Evolutionary conservation across 2,797 vertebrate species (phyloP), one percentile per base, ranked within the genome.

Genomic region (Karalla daura): DNA sequence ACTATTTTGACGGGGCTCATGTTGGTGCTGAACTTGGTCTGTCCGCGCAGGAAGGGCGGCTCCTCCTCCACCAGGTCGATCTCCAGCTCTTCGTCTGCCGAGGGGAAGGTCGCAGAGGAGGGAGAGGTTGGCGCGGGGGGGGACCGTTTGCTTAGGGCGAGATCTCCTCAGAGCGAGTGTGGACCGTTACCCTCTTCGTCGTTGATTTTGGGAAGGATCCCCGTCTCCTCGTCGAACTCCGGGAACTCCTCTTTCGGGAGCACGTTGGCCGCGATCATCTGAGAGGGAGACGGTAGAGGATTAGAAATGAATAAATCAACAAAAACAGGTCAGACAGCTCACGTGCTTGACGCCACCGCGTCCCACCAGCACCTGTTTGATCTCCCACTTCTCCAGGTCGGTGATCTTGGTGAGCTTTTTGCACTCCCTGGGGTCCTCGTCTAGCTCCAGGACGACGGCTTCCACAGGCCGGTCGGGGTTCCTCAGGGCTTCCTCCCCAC

Each of bases 231-330:
- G 66, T 97, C 96, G 13, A 98, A 98, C 72, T 98, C 96, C 37
- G 96, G 96, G 81, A 96, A 98, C 72, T 98, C 96, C 70, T 98
- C 96, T 77, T 95, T 97, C 43, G 96, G 95, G 54, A 98, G 94
- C 0, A 98, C 96, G 11, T 98, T 98, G 67, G 96, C 96, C 59
- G 96, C 96, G 47, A 98, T 97, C 96, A 98, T 98, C 96, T 98
- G 76, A 46, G 35, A 1, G 6, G 6, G 3, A 12, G 3, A n/a
- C n/a, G n/a, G n/a, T n/a, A n/a, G n/a, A n/a, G n/a, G n/a, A n/a
- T n/a, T n/a, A n/a, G n/a, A n/a, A 23, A 23, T 15, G 1, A 1
- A 15, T 1, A 20, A 15, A 33, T 33, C 21, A 27, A 17, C 15
- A 37, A 14, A 14, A 32, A 6, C 14, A 35, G 17, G 5, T 5